Base-by-base conservation (phyloP, 2,113 vertebrate species). In the Aspiorhynchus laticeps region DNA sequence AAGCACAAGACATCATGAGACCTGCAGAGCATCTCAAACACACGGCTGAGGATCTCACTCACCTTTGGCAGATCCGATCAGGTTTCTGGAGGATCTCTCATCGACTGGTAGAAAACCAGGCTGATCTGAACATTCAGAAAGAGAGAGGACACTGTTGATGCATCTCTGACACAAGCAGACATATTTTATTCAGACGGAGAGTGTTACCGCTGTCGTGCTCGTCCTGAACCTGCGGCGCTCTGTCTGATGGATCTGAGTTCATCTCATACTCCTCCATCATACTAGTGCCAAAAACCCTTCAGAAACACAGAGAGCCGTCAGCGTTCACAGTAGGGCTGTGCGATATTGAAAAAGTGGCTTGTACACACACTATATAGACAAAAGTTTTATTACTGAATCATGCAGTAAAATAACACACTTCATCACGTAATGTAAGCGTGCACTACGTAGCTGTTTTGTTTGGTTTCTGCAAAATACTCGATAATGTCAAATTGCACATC, bases 251-350 rank as follows among this genome's bases (percentile, higher is more conserved):
- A 90, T 98, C 97, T 38, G 96, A 97, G 86, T 97, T 98, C 94
- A 98, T 96, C 87, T 99, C 98, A 53, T 99, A 99, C 88, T 99
- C 98, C 90, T 99, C 98, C 83, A 99, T 98, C 98, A 99, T 99
- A 90, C 98, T 99, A 24, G 98, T 99, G 83, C 98, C 98, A 93
- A 99, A 99, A 61, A 99, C 97, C 91, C 98, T 99, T 56, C 46
- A 83, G 24, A 11, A 79, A 80, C 1, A 38, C 38, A 26, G 48
- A 78, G 84, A 46, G 24, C 15, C 36, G 14, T 51, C 14, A 51
- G 48, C 51, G 6, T 53, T 53, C 51, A 7, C 48, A 51, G 21
- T 3, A n/a, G n/a, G n/a, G n/a, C n/a, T n/a, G n/a, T n/a, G n/a
- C n/a, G n/a, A n/a, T n/a, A n/a, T n/a, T n/a, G n/a, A n/a, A n/a